phyloP scores from a whole-genome alignment of 2,888 invertebrate genomes.

The Polymixis lichenea region DNA sequence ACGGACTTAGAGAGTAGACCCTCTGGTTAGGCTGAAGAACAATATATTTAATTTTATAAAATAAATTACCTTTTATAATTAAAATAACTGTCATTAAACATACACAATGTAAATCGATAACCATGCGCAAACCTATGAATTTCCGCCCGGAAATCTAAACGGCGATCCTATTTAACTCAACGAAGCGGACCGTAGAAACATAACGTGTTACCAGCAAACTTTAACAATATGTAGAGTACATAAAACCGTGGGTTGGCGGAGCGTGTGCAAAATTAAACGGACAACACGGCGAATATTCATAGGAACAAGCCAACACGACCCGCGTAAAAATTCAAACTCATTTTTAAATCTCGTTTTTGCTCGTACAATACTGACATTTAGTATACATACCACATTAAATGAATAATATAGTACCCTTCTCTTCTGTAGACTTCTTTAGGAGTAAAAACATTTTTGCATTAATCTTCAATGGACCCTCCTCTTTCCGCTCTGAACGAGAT shows the following conservation, averaged over 20 bases:
- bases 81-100: neutral
- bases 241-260: slow-evolving; percentile 61
- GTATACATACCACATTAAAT: slow-evolving; percentile 21
- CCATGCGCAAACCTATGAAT: slow-evolving; percentile 10
- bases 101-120: neutral
- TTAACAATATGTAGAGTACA: slow-evolving; percentile 67
- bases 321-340: slow-evolving; percentile 64
- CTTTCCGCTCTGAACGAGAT: slow-evolving; percentile 39
- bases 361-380: slow-evolving; percentile 43
- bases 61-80: neutral
- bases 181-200: slow-evolving; percentile 44
- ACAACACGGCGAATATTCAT: slow-evolving; percentile 66
- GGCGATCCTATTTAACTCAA: slow-evolving; percentile 37
- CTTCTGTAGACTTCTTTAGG: slow-evolving; percentile 13
- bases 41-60: too few relatives aligned
- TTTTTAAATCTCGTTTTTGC: slow-evolving; percentile 55
- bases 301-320: slow-evolving; percentile 55
- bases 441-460: slow-evolving; percentile 28
- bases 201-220: slow-evolving; percentile 57
- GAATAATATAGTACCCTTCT: slow-evolving; percentile 34
- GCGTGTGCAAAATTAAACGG: slow-evolving; percentile 71
- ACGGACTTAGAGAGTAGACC: too few relatives aligned
- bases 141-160: slow-evolving; percentile 38
- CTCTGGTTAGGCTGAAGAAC: neutral
- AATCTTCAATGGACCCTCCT: slow-evolving; percentile 13